These are phyloP conservation scores for Ceyx cyanopectus DNA, from an alignment of 2,113 vertebrate genomes.

Conservation along the genomic window DNA sequence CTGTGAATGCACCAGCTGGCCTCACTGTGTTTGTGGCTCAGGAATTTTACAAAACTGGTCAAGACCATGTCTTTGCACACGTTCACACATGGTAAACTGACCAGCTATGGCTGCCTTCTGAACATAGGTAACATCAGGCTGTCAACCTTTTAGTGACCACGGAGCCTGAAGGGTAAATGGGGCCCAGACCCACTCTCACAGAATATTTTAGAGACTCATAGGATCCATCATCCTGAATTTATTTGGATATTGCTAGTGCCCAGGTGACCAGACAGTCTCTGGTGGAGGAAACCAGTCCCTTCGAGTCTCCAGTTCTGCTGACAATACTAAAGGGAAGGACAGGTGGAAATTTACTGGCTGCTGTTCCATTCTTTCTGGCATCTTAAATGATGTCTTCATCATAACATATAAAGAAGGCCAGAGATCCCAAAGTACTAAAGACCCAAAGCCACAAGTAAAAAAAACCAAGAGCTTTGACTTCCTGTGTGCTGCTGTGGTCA, in stretches of 20 bases:
- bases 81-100: not conserved
- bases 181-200: not conserved
- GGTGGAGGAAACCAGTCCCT: not conserved
- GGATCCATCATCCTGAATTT: not conserved
- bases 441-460: not conserved
- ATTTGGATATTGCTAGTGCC: not conserved
- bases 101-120: not conserved
- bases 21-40: not conserved
- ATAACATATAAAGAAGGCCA: not conserved
- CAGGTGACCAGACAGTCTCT: rapidly evolving
- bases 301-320: not conserved
- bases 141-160: too few species aligned
- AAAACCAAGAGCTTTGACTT: not conserved
- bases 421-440: not conserved
- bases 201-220: not conserved
- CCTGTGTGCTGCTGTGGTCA: not conserved
- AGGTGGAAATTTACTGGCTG: not conserved
- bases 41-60: not conserved
- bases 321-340: not conserved
- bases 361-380: not conserved
- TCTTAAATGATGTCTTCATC: not conserved
- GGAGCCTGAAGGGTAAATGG: not conserved
- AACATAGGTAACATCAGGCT: not conserved
- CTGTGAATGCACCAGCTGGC: not conserved
- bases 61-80: not conserved